Evolutionary conservation across 2,113 vertebrate species (phyloP).

Genomic region (Spheniscus mendiculus): DNA sequence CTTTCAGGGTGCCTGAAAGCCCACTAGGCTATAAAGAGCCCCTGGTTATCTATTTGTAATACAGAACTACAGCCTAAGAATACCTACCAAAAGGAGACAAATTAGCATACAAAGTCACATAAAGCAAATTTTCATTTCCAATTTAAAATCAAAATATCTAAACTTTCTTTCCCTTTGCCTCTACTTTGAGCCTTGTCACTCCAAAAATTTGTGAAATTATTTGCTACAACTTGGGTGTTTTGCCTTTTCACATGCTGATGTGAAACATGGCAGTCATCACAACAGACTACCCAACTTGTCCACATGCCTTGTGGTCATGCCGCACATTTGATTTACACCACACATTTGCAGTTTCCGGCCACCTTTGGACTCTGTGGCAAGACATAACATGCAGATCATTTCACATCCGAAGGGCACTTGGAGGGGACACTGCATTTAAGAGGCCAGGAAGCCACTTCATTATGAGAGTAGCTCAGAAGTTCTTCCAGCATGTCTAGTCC

Average conservation of each 20-base stretch:
- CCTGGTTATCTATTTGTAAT: background rate
- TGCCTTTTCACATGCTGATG: background rate
- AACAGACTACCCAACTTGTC: background rate
- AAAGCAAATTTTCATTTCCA: background rate
- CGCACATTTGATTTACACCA: background rate
- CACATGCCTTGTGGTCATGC: background rate
- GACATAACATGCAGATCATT: background rate
- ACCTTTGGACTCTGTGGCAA: background rate
- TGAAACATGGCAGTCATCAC: background rate
- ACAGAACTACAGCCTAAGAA: background rate
- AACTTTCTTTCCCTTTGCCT: background rate
- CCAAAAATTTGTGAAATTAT: background rate
- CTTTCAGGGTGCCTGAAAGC: background rate
- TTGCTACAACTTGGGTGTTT: fast-evolving
- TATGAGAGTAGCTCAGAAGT: background rate
- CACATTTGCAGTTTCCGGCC: background rate
- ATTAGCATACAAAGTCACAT: background rate
- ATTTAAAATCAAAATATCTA: background rate
- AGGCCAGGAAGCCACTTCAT: background rate
- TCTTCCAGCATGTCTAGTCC: background rate
- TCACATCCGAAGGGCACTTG: background rate
- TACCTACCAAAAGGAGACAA: background rate
- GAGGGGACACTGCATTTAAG: background rate
- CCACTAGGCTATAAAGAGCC: background rate
- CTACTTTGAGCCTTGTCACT: background rate